Evolutionary conservation across 2,113 vertebrate genomes (phyloP), one percentile per base, ranked within the genome.

Genomic region (Oncorhynchus keta): DNA sequence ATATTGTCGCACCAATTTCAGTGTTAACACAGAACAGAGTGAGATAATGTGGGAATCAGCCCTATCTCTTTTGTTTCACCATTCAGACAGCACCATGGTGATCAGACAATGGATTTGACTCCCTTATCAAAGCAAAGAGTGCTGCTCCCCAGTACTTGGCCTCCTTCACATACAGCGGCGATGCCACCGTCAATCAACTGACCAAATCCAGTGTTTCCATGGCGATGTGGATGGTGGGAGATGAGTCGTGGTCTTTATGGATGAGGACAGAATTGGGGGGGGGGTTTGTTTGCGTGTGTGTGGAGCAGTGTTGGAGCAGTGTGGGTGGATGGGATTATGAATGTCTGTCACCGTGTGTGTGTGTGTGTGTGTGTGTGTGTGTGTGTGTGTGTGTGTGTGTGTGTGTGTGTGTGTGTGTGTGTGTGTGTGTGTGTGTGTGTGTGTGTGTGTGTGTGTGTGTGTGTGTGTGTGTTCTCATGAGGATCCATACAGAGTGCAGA

Each of bases 201-300:
- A 76, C 75, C 70, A 76, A 75, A 78, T 81, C 72, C 70, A 76
- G 85, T 83, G 88, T 92, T 89, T 83, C 89, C 90, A 90, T 92
- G 87, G 86, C 65, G 1, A 90, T 87, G 76, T 45, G 68, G 84
- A 75, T 84, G 73, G 74, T 78, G 71, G 68, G 76, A 79, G 77
- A 84, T 76, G 82, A 82, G 73, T 72, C 7, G 80, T 70, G 5
- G 80, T 70, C 48, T 83, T 80, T 78, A 72, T 76, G 78, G 75
- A 45, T 22, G 48, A 64, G 77, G 81, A 79, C 49, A 32, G 16
- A 80, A 80, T 82, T 75, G 61, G 72, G 30, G 74, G 35, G 45
- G 81, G 80, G 86, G 87, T n/a, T 77, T 73, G 81, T 73, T 66
- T 82, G 14, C 13, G 82, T 73, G 70, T 78, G 26, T 75, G 74